Percentiles rank a stretch among this genome's conserved stretches.
phyloP scores from a whole-genome alignment of 2,113 vertebrate species.

The Mus spicilegus region DNA sequence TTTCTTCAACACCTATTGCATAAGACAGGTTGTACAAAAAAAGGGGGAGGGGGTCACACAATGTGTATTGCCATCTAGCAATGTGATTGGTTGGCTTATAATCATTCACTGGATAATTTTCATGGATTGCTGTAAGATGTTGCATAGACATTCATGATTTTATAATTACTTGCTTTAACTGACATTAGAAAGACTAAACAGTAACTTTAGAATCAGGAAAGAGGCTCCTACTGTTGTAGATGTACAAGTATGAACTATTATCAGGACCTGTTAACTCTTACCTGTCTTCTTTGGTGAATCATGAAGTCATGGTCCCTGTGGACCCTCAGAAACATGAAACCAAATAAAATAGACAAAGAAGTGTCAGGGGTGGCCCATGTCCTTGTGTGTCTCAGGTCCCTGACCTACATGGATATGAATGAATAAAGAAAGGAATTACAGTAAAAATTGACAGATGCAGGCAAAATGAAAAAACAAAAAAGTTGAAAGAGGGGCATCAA shows the following conservation, averaged over 20 bases:
- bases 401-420: background rate
- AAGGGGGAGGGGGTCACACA: rapidly evolving
- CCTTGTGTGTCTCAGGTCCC: too few relatives aligned
- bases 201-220: background rate
- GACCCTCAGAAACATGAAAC: background rate
- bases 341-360: background rate
- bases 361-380: rapidly evolving
- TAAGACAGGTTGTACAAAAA: background rate
- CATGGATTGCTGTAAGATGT: background rate
- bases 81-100: too few relatives aligned
- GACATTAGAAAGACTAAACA: background rate
- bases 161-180: background rate
- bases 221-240: background rate
- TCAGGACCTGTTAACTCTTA: rapidly evolving
- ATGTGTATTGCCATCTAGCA: background rate
- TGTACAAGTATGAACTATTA: background rate
- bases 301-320: background rate
- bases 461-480: background rate
- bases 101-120: background rate
- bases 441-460: too few relatives aligned
- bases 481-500: background rate
- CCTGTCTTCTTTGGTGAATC: background rate
- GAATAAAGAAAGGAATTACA: background rate
- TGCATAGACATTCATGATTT: background rate
- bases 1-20: background rate